Evolutionary conservation across 1,140 invertebrate genomes (phyloP), one percentile per base, ranked within the genome.

Genomic region (Halyomorpha halys): DNA sequence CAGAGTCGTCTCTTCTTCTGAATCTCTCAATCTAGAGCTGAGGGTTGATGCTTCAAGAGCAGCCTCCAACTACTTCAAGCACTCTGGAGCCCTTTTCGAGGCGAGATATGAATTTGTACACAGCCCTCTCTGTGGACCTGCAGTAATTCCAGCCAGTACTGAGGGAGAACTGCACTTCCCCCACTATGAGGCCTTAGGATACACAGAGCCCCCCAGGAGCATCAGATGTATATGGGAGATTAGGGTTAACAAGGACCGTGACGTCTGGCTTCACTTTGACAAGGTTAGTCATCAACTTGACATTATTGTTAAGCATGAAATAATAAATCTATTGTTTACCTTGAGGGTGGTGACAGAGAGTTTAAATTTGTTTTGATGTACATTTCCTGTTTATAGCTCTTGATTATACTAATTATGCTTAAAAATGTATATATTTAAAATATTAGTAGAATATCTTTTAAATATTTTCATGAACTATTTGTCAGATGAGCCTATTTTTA

Each of bases 141-240:
- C 90, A 0, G 80, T 88, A 2, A 73, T 92, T 44, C 81, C 84
- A 15, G 84, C 90, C 0, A 81, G 82, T 3, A 82, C 86, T 3
- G 89, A 92, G 69, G 90, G 89, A 0, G 89, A 90, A 72, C 63
- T 69, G 15, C 83, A 88, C 61, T 91, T 91, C 72, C 90, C 89
- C 0, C 86, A 87, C 71, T 87, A 89, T 71, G 88, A 90, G 71
- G 87, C 87, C 0, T 76, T 91, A 47, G 86, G 87, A 3, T 87
- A 86, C 69, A 83, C 85, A 0, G 83, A 85, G 68, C 83, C 84
- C 13, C 85, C 85, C 0, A 82, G 87, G 62, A 80, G 82, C 1
- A 86, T 91, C 59, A 86, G 88, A 68, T 94, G 90, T 72, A 89
- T 93, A 61, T 93, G 90, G 90, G 89, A 93, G 71, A 76, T 93